Evolutionary conservation across 2,113 vertebrate species (phyloP).

Genomic region (Ariopsis seemanni): DNA sequence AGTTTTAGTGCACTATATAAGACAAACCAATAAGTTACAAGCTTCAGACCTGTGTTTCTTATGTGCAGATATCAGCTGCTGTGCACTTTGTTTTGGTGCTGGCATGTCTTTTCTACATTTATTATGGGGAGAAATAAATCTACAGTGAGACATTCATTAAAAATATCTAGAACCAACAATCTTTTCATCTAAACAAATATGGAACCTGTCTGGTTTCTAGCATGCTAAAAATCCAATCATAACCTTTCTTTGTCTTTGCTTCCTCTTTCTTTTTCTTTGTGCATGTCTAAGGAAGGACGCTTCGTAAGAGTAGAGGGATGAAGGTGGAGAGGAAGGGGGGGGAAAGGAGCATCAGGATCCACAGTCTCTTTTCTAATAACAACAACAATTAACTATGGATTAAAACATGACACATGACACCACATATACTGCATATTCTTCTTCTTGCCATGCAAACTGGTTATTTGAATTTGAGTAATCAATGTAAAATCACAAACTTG

Average conservation of each 20-base stretch:
- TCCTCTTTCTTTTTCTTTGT: conserved; percentile 56
- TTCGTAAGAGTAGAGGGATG: conserved; percentile 66
- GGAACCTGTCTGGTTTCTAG: not conserved
- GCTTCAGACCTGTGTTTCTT: conserved; percentile 68
- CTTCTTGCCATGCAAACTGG: conserved; percentile 8
- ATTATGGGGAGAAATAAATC: conserved; percentile 54
- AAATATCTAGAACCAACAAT: not conserved
- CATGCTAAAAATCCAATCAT: not conserved
- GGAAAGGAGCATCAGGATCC: conserved; percentile 69
- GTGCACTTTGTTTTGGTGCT: conserved; percentile 59
- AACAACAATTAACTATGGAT: conserved; percentile 39
- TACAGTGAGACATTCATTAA: not conserved
- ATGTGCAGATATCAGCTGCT: conserved; percentile 63
- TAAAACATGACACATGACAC: not conserved
- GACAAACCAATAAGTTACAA: conserved; percentile 22
- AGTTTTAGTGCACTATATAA: not conserved
- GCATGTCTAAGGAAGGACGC: conserved; percentile 44
- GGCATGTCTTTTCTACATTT: conserved; percentile 63
- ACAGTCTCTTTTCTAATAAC: conserved; percentile 70
- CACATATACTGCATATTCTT: too few species aligned
- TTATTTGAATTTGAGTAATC: not conserved
- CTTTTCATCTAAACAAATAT: not conserved
- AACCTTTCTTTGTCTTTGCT: conserved; percentile 39
- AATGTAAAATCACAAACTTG: not conserved
- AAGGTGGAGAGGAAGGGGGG: conserved; percentile 70